These are phyloP conservation scores for Trachops cirrhosus DNA, from an alignment of 2,797 vertebrate species.

Conservation along the genomic window DNA sequence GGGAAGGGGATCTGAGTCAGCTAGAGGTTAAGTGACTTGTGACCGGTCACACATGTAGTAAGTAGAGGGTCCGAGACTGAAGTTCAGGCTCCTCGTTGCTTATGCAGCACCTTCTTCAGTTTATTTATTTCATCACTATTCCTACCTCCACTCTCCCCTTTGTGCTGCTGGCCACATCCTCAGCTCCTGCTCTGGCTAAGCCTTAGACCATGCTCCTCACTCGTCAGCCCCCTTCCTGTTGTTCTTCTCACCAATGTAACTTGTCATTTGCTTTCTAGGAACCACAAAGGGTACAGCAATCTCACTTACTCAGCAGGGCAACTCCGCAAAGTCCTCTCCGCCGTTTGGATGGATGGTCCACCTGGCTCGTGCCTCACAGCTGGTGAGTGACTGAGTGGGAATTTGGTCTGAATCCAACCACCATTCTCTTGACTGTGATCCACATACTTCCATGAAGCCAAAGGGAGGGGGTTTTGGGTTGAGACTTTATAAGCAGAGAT, in stretches of 20 bases:
- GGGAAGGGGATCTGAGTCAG: background rate
- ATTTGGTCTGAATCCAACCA: background rate
- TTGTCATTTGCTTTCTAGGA: background rate
- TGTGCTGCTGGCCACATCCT: background rate
- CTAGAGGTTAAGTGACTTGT: background rate
- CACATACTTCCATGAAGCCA: background rate
- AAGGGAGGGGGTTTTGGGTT: background rate
- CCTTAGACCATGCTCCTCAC: accelerated
- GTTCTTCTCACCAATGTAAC: accelerated
- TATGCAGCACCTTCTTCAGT: accelerated
- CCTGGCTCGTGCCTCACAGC: background rate
- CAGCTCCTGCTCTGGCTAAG: background rate
- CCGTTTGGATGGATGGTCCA: no score
- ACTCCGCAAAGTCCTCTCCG: background rate
- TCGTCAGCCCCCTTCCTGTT: no score
- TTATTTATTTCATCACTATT: accelerated
- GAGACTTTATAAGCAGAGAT: background rate
- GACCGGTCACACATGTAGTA: background rate
- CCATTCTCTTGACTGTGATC: background rate
- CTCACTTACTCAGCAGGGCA: background rate
- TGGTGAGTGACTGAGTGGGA: background rate
- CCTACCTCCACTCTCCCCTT: accelerated
- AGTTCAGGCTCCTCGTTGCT: no score
- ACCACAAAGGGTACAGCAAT: no score
- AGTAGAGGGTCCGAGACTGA: background rate